phyloP scores from a whole-genome alignment of 2,113 vertebrate species.

The Eudyptes chrysolophus region DNA sequence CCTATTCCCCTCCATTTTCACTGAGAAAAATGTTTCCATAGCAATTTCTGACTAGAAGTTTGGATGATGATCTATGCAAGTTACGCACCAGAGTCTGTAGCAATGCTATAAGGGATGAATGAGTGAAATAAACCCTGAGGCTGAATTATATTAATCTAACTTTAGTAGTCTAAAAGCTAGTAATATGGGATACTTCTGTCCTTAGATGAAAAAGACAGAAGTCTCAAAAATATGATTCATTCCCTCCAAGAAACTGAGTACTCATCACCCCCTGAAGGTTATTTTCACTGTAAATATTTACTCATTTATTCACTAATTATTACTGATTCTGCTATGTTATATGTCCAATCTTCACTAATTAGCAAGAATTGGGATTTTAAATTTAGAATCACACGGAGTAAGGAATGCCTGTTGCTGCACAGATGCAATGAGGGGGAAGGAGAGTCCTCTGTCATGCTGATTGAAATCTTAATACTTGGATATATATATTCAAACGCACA shows the following conservation, averaged over 20 bases:
- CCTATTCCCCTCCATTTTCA: not conserved
- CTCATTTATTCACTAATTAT: not conserved
- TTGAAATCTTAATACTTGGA: not conserved
- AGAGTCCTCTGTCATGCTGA: not conserved
- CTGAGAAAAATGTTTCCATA: not conserved
- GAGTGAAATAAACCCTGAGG: not conserved
- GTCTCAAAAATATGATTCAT: not conserved
- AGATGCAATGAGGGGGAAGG: not conserved
- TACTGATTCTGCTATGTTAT: not conserved
- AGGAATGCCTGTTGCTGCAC: not conserved
- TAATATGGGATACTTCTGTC: not conserved
- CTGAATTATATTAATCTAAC: not conserved
- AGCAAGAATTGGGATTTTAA: not conserved
- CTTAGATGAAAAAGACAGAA: not conserved
- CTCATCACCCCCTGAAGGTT: not conserved
- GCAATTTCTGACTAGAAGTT: not conserved
- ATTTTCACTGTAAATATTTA: not conserved
- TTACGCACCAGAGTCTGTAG: not conserved
- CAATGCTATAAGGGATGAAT: not conserved
- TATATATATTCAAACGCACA: not conserved
- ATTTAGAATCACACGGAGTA: not conserved
- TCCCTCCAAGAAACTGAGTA: not conserved
- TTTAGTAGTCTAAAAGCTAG: not conserved
- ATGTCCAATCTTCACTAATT: not conserved
- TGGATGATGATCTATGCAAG: not conserved